Evolutionary conservation across 2,113 vertebrate genomes (phyloP).

Genomic region (Cettia cetti): DNA sequence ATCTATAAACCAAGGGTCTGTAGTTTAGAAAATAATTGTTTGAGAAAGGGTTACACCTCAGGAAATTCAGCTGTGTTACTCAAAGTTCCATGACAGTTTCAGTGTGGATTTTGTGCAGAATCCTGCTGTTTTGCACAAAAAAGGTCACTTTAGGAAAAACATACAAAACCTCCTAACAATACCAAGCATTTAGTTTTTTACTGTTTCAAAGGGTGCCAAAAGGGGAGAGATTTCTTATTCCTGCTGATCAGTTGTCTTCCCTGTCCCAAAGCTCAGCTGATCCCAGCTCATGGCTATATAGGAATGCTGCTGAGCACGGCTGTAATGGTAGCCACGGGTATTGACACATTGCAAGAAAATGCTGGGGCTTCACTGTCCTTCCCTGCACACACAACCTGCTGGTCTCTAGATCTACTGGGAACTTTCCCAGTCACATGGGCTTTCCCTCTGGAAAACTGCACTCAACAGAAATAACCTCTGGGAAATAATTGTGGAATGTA

Average conservation of each 20-base stretch:
- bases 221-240: background rate
- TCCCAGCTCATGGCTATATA: accelerated
- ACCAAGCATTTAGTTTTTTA: background rate
- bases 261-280: background rate
- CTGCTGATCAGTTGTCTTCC: background rate
- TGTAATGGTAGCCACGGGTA: background rate
- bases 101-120: background rate
- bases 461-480: background rate
- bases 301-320: background rate
- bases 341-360: accelerated
- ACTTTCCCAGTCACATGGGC: background rate
- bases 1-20: background rate
- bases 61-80: background rate
- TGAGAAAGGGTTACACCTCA: conserved; percentile 5
- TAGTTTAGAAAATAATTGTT: background rate
- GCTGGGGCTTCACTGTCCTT: background rate
- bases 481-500: background rate
- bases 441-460: background rate
- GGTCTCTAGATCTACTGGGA: background rate
- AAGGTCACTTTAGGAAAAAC: background rate
- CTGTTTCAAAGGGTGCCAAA: background rate
- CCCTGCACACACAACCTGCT: background rate
- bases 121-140: background rate
- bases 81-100: background rate
- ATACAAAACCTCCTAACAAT: background rate